Base-by-base conservation (phyloP, 2,797 vertebrate species). In the Acanthurus lineatus region DNA sequence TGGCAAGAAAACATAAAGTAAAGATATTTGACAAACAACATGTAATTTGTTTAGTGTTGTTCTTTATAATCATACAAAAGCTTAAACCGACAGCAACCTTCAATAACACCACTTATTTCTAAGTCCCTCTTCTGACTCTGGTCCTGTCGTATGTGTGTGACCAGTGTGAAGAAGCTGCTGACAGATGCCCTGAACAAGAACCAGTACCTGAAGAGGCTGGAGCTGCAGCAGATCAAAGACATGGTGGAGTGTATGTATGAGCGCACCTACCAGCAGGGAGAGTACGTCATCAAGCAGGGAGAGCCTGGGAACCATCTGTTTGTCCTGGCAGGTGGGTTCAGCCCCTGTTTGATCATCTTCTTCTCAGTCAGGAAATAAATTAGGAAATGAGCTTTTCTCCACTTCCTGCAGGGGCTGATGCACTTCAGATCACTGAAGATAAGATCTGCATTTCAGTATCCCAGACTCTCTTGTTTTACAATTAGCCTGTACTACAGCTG, bases 191-290 rank as follows among this genome's bases (percentile, higher is more conserved):
- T 99, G 79, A 97, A 95, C 86, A 97, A 94, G 93, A 99, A 99
- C 90, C 97, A 97, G 75, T 99, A 98, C 91, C 92, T 98, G 92
- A 97, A 96, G 92, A 92, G 96, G 59, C 88, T 98, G 91, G 97
- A 98, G 84, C 94, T 93, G 69, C 97, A 97, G 88, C 97, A 97
- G 93, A 92, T 98, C 86, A 94, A 91, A 87, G 97, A 97, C 90
- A 98, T 98, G 96, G 97, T 97, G 85, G 97, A 99, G 90, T 98
- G 97, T 54, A 98, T 98, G 97, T 97, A 98, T 0, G 96, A 97
- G 81, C 94, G 96, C 83, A 96, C 91, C 4, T 98, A 96, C 89
- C 96, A 96, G 81, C 95, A 96, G 81, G 97, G 96, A 5, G 97
- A 96, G 66, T 96, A 93, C 19, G 93, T 98, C 68, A 95, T 98